Evolutionary conservation across 1,140 invertebrate species (phyloP), one percentile per base, ranked within the genome.

Genomic region (Conus betulinus): DNA sequence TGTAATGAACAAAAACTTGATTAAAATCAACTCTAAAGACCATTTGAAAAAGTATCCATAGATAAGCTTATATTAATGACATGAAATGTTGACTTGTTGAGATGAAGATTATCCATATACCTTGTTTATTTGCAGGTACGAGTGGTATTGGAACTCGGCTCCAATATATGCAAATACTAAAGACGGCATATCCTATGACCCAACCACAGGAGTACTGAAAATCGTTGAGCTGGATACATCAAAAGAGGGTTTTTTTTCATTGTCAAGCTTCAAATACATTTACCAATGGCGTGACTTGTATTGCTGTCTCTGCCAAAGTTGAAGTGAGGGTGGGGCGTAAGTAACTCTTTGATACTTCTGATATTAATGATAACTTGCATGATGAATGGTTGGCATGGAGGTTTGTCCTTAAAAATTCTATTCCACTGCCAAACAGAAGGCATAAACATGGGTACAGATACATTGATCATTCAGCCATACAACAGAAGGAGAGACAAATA

Each of bases 111-210:
- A 20, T 20, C 23, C 20, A 7, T n/a, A 7, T 25, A 3, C 20
- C 23, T 74, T 25, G 13, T 39, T 78, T 27, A 13, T 78, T 8
- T 13, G 7, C 57, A 84, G 83, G 1, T 84, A 84, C 83, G 27
- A 84, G 57, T 84, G 83, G 83, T 39, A 63, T n/a, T 84, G 83
- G 83, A 84, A 84, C n/a, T 23, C n/a, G 0, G 63, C 25, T 20
- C 55, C n/a, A 6, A 63, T 84, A 25, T 55, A 63, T 39, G 11
- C 71, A 8, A 15, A 60, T 74, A 78, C 76, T 8, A 84, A 67
- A 15, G 1, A 63, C 0, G 25, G 4, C 23, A 63, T 67, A 8
- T 15, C 55, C 0, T 63, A 27, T 17, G 55, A 60, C 27, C 2
- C 20, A 27, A 20, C 23, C 57, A 84, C 55, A 5, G 83, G 83